Base-by-base conservation (phyloP, 2,888 invertebrate species). In the Strigamia crassipes region DNA sequence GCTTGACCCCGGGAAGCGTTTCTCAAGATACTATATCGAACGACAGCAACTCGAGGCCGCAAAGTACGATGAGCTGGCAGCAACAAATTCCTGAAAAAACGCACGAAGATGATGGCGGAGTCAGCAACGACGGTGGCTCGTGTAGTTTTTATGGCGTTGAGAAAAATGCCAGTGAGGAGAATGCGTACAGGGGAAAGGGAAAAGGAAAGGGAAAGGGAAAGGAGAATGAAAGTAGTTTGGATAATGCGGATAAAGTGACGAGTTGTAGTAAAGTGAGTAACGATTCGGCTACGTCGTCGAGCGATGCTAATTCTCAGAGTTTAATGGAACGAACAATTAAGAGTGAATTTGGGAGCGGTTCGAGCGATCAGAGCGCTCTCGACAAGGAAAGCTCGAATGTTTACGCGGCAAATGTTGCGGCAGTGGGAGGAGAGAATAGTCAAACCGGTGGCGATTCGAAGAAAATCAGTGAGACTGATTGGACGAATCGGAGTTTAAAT, bases 171-270 rank as follows among this genome's bases (percentile, higher is more conserved):
- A 78, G 27, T 2, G 73, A n/a, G 12, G 73, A 27, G n/a, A 56
- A 56, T 56, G 3, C 61, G 2, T 21, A 5, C n/a, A 56, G 21
- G n/a, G n/a, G n/a, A n/a, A n/a, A n/a, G n/a, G n/a, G n/a, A n/a
- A n/a, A n/a, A 23, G n/a, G 18, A 23, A 73, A n/a, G 21, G n/a
- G 77, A n/a, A 77, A 82, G 5, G 77, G 38, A 77, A 82, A 51
- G n/a, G n/a, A 51, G n/a, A 18, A 15, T 42, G 42, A 42, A 42
- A 42, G 42, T 15, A 42, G 42, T 42, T 42, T 10, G 42, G 42
- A 42, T 51, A 51, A 18, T 51, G 13, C 51, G 13, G 51, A 18
- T 13, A 51, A 42, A 10, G 10, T 42, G 42, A 42, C 2, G 12
- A 42, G 42, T 42, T 42, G 42, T 15, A 15, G 42, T 15, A 42